Base-by-base conservation (phyloP, 2,113 vertebrate species). In the Hippocampus comes region DNA sequence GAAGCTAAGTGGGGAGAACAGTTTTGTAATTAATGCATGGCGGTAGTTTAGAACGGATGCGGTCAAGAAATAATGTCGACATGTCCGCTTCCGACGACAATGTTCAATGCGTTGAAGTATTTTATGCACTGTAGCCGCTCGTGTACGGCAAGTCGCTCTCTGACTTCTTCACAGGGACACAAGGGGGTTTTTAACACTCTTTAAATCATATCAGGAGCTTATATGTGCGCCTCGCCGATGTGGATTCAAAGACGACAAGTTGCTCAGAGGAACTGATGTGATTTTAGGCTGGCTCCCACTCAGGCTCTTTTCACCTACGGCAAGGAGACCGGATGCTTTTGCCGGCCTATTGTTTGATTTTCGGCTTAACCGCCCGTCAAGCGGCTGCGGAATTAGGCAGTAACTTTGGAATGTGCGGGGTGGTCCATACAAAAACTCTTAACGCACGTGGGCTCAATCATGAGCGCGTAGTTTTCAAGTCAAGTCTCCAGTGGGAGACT, bases 251-350 rank as follows among this genome's bases (percentile, higher is more conserved):
- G 38, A 61, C 59, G 34, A 61, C 25, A 75, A 73, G 20, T 5
- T 4, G 48, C 71, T 74, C 53, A 57, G 68, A 71, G 78, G 68
- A 79, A 42, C 23, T 64, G 27, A 72, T 79, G 56, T 73, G 67
- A 73, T 79, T 71, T 82, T 71, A 74, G 21, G 51, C 74, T 20
- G 27, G 73, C 68, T 73, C 49, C 70, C n/a, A 63, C 57, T 67
- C 60, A 38, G 61, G 9, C 14, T 30, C 8, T 53, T 73, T 60
- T 76, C 69, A 56, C 41, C 63, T 11, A 43, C 41, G 21, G 41
- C 41, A 15, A 46, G 63, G n/a, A 65, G n/a, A 65, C 21, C 1
- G 42, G 30, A 15, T 34, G 27, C 59, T 61, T 27, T 57, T 14
- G 23, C n/a, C 5, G 42, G 63, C n/a, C 41, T 46, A 46, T 65